Conservation (phyloP, 1,140 invertebrate species). For the Bombus confusus region DNA sequence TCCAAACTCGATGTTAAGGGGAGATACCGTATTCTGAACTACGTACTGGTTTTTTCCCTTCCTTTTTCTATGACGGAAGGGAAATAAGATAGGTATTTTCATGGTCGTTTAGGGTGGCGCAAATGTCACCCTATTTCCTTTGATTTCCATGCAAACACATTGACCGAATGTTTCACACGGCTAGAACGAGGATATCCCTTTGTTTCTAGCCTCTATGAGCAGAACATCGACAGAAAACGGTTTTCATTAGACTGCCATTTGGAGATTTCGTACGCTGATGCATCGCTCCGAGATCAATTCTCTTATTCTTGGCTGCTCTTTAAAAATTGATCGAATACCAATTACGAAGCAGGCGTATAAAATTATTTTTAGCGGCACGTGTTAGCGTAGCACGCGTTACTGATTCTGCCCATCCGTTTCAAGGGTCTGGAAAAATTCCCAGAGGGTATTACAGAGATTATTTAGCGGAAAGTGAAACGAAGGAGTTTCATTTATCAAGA, state of each 20-base stretch:
- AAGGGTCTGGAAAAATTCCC: constrained; percentile 4
- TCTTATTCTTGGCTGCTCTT: not conserved
- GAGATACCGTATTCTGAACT: not conserved
- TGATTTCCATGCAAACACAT: not conserved
- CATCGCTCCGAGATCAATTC: not conserved
- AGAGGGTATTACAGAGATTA: not conserved
- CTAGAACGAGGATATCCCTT: not conserved
- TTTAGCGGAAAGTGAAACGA: not conserved
- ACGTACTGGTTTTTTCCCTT: not conserved
- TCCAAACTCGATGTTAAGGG: not conserved
- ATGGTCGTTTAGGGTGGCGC: not conserved
- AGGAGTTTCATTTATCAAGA: not conserved
- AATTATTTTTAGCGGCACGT: constrained; percentile 22
- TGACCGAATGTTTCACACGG: not conserved
- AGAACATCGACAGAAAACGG: not conserved
- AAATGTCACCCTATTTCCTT: not conserved
- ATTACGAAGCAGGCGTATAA: constrained; percentile 9
- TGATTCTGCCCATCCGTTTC: not conserved
- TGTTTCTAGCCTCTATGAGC: too few species aligned
- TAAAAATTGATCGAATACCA: constrained; percentile 5
- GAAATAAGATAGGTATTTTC: not conserved
- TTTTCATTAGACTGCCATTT: not conserved
- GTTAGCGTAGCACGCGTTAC: not conserved
- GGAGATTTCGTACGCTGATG: too few species aligned
- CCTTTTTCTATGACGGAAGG: not conserved